Conservation (phyloP, 2,888 invertebrate genomes). For the Blomia tropicalis region DNA sequence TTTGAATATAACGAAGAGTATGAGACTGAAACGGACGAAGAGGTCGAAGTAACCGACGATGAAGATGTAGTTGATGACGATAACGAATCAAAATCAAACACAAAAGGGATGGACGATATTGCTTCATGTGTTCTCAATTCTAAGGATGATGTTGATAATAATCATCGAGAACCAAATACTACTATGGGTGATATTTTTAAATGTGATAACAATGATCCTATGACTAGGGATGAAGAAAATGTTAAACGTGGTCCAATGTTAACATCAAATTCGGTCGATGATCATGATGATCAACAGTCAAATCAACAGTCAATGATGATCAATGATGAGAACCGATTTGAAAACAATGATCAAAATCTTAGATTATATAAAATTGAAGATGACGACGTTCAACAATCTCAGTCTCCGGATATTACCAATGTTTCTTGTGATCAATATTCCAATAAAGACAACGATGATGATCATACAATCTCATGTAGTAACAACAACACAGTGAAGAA, state of each 20-base stretch:
- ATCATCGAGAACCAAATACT: background rate
- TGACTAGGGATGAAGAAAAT: background rate
- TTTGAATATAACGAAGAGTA: conserved; percentile 16
- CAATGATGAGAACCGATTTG: too few relatives aligned
- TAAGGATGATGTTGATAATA: background rate
- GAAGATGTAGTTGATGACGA: conserved; percentile 3
- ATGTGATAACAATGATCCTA: background rate
- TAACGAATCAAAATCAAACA: background rate
- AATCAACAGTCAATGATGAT: background rate
- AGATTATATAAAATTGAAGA: too few relatives aligned
- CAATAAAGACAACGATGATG: background rate
- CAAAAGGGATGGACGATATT: background rate
- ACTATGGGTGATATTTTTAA: background rate
- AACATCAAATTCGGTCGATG: background rate
- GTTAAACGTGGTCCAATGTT: background rate
- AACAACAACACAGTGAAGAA: background rate
- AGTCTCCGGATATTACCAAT: background rate
- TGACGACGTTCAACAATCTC: background rate
- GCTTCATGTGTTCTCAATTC: background rate
- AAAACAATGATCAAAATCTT: background rate
- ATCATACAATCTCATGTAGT: background rate
- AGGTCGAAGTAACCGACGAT: conserved; percentile 14
- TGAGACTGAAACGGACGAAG: conserved; percentile 19
- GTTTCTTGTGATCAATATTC: background rate
- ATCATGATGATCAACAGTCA: background rate